These are phyloP conservation scores for Andrena bucephala DNA, from an alignment of 2,888 invertebrate species.

Conservation along the genomic window DNA sequence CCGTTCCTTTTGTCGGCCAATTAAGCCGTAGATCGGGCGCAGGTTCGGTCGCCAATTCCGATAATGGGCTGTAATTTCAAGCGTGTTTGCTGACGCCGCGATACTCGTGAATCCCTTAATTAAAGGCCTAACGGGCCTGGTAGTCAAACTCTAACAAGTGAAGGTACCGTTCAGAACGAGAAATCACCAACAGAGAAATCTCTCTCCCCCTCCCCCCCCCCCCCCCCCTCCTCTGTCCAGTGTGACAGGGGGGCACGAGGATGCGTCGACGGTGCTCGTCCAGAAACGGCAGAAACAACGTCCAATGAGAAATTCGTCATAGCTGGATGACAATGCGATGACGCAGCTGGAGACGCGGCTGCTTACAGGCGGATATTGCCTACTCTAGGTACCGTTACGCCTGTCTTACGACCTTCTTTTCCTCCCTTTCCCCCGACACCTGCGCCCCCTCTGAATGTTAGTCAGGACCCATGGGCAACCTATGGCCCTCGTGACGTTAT, in stretches of 20 bases:
- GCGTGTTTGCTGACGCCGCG: constrained; percentile 46
- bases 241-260: not conserved
- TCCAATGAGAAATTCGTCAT: constrained; percentile 69
- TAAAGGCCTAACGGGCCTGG: constrained; percentile 65
- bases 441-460: constrained; percentile 68
- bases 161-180: constrained; percentile 44
- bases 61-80: constrained; percentile 66
- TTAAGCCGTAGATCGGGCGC: constrained; percentile 57
- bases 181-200: not conserved
- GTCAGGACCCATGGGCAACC: constrained; percentile 70
- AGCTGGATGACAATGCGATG: constrained; percentile 73
- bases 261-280: constrained; percentile 2
- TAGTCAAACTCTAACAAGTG: constrained; percentile 47
- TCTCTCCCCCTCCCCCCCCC: not conserved
- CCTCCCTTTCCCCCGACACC: constrained; percentile 44
- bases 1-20: constrained; percentile 66
- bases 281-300: constrained; percentile 8
- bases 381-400: constrained; percentile 82
- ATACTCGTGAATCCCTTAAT: constrained; percentile 58
- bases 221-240: not conserved
- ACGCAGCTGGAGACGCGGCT: constrained; percentile 73
- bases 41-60: constrained; percentile 48
- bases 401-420: constrained; percentile 61
- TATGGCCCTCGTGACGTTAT: constrained; percentile 63
- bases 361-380: constrained; percentile 83